Percentiles rank a stretch among this genome's conserved stretches.
These are phyloP conservation scores for Ramphastos sulfuratus DNA, from an alignment of 2,113 vertebrate genomes.

Conservation along the genomic window DNA sequence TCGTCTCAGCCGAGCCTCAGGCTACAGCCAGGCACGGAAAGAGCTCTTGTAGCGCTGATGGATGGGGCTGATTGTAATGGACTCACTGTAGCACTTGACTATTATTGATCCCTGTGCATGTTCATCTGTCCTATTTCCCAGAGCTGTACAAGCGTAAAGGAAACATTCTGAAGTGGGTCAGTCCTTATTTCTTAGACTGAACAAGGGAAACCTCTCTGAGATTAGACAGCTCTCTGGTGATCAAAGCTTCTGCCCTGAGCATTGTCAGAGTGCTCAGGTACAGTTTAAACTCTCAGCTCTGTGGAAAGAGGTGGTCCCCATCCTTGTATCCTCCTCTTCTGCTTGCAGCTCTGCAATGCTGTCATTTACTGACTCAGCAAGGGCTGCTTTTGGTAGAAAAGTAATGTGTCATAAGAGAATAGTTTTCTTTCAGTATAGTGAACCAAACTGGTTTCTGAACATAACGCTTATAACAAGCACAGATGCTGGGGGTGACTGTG, in stretches of 20 bases:
- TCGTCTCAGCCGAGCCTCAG: constrained; percentile 14
- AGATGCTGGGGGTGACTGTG: background rate
- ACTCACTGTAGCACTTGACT: constrained; percentile 37
- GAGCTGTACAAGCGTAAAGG: constrained; percentile 15
- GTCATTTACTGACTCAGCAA: background rate
- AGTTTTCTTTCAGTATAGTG: background rate
- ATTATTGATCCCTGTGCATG: constrained; percentile 46
- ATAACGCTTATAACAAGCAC: background rate
- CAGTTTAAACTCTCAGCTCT: background rate
- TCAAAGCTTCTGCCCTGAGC: background rate
- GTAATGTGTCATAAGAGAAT: background rate
- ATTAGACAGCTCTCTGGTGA: background rate
- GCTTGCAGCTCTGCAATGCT: background rate
- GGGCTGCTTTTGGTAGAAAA: background rate
- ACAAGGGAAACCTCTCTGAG: background rate
- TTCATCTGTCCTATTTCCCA: constrained; percentile 63
- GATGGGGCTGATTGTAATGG: constrained; percentile 59
- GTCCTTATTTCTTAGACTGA: background rate
- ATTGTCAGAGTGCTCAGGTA: background rate
- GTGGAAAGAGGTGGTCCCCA: fast-evolving
- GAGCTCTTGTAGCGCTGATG: constrained; percentile 23
- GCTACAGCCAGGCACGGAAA: constrained; percentile 1
- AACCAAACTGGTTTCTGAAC: background rate
- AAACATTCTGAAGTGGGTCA: constrained; percentile 59
- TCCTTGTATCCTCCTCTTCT: background rate